A percentile compares a stretch with the other conserved stretches of the same genome.
These are phyloP conservation scores for Coelinius sp. DNA, from an alignment of 2,888 invertebrate species.

Conservation along the genomic window DNA sequence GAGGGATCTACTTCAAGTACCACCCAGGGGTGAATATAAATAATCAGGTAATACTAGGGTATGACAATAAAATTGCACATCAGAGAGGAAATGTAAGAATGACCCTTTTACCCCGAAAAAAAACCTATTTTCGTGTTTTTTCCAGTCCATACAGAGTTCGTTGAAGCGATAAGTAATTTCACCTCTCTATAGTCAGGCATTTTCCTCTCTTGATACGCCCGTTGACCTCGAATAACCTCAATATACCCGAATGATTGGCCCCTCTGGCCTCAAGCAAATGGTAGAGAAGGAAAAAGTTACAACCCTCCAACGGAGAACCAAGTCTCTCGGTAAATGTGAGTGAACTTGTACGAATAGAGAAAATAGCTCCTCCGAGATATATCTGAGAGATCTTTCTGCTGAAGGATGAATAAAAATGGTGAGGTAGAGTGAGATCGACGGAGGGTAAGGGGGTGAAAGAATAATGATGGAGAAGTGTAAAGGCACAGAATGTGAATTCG, in stretches of 20 bases:
- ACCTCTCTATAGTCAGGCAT: not conserved
- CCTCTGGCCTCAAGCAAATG: not conserved
- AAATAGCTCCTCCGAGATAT: slow-evolving; percentile 18
- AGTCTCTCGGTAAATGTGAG: not conserved
- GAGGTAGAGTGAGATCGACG: too few relatives aligned
- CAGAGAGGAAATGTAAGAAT: too few relatives aligned
- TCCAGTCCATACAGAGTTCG: not conserved
- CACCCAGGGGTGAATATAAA: not conserved
- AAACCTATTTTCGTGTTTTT: not conserved
- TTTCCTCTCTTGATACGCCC: not conserved
- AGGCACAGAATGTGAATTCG: slow-evolving; percentile 10
- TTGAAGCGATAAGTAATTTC: not conserved
- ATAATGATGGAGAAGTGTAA: not conserved
- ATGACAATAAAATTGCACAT: not conserved
- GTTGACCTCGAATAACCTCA: slow-evolving; percentile 21
- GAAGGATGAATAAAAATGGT: not conserved
- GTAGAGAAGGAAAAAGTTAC: not conserved
- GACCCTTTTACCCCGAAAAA: too few relatives aligned
- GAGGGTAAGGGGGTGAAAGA: not conserved
- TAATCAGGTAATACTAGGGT: not conserved
- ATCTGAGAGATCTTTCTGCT: not conserved
- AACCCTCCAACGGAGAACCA: not conserved
- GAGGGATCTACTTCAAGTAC: not conserved
- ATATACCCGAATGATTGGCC: not conserved
- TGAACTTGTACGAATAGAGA: not conserved